These are phyloP conservation scores for Chironomus striatipennis DNA, from an alignment of 1,140 invertebrate genomes.

Conservation along the genomic window DNA sequence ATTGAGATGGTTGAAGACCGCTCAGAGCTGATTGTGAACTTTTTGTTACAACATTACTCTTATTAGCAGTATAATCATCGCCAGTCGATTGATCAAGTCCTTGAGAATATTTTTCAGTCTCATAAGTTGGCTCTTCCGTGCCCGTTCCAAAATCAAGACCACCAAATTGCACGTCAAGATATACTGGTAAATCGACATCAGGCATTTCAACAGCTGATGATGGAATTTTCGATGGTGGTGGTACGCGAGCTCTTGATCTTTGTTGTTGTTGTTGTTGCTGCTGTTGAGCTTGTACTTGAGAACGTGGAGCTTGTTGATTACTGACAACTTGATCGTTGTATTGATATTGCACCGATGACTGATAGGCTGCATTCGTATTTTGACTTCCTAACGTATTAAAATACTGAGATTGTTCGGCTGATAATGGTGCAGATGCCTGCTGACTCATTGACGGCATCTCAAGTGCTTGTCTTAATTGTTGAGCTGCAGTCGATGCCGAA, in stretches of 20 bases:
- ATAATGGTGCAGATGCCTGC: conserved; percentile 33
- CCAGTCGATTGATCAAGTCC: conserved; percentile 31
- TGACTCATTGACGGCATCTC: conserved; percentile 33
- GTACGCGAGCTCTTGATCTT: conserved; percentile 63
- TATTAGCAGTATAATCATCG: conserved; percentile 34
- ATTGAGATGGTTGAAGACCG: conserved; percentile 36
- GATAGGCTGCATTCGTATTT: conserved; percentile 30
- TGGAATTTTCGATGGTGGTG: conserved; percentile 89
- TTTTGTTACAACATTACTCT: conserved; percentile 30
- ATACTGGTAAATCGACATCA: conserved; percentile 62
- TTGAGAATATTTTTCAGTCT: conserved; percentile 43
- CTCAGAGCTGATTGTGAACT: conserved; percentile 32
- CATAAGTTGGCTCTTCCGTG: conserved; percentile 44
- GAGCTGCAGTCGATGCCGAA: conserved; percentile 1
- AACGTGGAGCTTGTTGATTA: conserved; percentile 32
- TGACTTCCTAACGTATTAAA: conserved; percentile 38
- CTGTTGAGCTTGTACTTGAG: conserved; percentile 37
- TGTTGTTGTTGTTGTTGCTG: conserved; percentile 57
- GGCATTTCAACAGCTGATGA: conserved; percentile 93
- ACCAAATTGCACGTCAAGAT: conserved; percentile 90
- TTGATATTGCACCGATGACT: conserved; percentile 28
- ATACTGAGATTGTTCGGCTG: conserved; percentile 42
- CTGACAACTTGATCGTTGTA: conserved; percentile 34
- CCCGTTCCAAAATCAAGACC: conserved; percentile 76
- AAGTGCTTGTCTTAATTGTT: conserved; percentile 24